Conservation (phyloP, 2,113 vertebrate species). For the Mungos mungo region DNA sequence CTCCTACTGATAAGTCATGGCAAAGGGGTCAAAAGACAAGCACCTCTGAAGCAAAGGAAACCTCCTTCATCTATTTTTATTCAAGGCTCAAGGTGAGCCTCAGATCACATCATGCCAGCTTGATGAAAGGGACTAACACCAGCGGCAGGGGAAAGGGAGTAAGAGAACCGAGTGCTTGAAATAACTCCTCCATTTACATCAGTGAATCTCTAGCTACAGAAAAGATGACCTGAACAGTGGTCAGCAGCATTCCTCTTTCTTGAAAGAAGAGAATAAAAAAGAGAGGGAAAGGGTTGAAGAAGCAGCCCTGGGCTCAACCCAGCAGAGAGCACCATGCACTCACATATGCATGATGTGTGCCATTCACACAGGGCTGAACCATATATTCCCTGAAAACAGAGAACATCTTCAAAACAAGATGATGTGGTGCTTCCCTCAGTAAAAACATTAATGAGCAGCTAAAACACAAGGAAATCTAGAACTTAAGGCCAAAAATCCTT, state of each 20-base stretch:
- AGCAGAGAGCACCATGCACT: not conserved
- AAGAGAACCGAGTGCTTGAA: not conserved
- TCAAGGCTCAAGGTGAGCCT: not conserved
- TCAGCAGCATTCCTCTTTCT: not conserved
- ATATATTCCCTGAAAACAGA: not conserved
- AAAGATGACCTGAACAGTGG: not conserved
- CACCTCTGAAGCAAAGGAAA: not conserved
- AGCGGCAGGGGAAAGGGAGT: not conserved
- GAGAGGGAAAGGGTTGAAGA: not conserved
- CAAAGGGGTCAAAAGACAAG: not conserved
- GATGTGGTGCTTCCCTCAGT: not conserved
- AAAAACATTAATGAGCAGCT: not conserved
- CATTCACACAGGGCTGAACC: not conserved
- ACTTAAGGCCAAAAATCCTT: not conserved
- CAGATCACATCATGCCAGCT: not conserved
- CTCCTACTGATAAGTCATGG: not conserved
- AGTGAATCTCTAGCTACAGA: not conserved
- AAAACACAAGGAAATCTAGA: not conserved
- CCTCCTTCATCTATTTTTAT: not conserved
- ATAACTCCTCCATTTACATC: not conserved
- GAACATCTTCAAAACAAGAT: not conserved
- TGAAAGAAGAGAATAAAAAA: not conserved
- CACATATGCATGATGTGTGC: too few species aligned
- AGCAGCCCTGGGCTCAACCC: not conserved
- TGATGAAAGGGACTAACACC: not conserved